These are phyloP conservation scores for Oithona nana DNA, from an alignment of 2,888 invertebrate species.

Conservation along the genomic window DNA sequence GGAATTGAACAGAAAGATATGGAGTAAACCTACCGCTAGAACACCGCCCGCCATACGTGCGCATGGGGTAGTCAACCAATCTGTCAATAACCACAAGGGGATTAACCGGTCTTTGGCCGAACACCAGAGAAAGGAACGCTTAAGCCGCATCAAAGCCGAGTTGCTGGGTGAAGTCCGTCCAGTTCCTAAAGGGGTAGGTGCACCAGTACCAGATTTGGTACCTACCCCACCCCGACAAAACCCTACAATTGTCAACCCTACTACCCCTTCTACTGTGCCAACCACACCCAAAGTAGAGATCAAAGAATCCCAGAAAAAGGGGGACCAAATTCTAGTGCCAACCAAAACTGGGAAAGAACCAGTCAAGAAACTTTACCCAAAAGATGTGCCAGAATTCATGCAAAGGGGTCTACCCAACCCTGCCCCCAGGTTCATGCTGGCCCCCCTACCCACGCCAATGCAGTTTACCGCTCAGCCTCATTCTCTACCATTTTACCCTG, in stretches of 20 bases:
- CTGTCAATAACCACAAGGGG: background rate
- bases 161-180: conserved; percentile 10
- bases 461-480: conserved; percentile 10
- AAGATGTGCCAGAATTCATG: conserved; percentile 17
- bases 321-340: conserved; percentile 20
- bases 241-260: background rate
- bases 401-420: background rate
- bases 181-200: conserved; percentile 17
- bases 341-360: conserved; percentile 21
- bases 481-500: conserved; percentile 7
- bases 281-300: background rate
- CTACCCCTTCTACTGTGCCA: background rate
- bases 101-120: background rate
- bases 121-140: background rate
- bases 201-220: no score
- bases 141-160: background rate
- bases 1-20: conserved; percentile 6
- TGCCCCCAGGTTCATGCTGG: background rate
- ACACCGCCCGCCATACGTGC: background rate
- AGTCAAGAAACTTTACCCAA: conserved; percentile 19
- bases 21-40: background rate
- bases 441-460: background rate
- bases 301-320: background rate
- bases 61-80: no score
- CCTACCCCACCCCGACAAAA: no score